Evolutionary conservation across 2,797 vertebrate species (phyloP), one percentile per base, ranked within the genome.

Genomic region (Alosa sapidissima): DNA sequence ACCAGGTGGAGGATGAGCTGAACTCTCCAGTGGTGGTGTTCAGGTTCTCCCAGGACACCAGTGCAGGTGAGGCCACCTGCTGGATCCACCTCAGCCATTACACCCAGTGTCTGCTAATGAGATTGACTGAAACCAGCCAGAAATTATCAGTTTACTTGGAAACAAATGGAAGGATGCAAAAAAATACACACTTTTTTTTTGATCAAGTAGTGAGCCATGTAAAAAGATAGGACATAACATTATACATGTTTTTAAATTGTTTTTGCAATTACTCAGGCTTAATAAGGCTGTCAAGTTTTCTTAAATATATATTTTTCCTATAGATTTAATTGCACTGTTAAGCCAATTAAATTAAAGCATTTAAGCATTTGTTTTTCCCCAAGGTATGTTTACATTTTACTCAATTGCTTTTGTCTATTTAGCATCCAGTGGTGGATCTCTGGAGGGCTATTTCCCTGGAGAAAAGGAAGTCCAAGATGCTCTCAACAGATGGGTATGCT

Each of bases 1-100:
- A 89, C 89, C 92, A 99, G 98, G 97, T 98, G 88, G 98, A 98
- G 92, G 97, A 98, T 92, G 98, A 98, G 88, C 91, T 96, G 81
- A 95, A 91, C 87, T 99, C 97, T 88, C 96, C 98, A 7, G 98
- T 99, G 81, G 96, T 99, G 48, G 96, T 99, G 13, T 98, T 99
- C 93, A 96, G 92, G 90, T 99, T 98, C 92, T 95, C 91, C 81
- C 94, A 89, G 88, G 94, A 96, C 75, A 90, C 90, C 49, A 93
- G 90, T 86, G 91, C 95, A 89, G 96, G 98, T 99, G 92, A 89
- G 92, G 72, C 41, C 72, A 47, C 5, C 72, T 47, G 72, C 72
- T 78, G 72, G 58, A 7, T 16, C 5, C 7, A 1, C 36, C 13
- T 21, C 7, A 62, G 58, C 7, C 58, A 62, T 62, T 78, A 78